These are phyloP conservation scores for Avahi laniger DNA, from an alignment of 2,797 vertebrate genomes.

Conservation along the genomic window DNA sequence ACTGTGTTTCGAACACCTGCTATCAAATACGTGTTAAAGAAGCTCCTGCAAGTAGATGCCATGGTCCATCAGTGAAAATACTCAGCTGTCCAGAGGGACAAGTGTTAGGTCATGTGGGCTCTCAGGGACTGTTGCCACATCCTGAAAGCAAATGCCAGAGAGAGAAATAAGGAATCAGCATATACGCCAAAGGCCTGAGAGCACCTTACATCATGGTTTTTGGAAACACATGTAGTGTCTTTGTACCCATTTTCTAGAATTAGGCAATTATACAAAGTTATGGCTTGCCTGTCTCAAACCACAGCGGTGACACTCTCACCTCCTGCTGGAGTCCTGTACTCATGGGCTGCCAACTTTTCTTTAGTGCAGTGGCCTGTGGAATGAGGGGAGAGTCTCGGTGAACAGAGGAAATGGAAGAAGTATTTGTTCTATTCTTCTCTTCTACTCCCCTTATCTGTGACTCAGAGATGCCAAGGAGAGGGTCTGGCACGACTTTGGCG, in stretches of 20 bases:
- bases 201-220: neutral
- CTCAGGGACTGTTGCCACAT: neutral
- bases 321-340: neutral
- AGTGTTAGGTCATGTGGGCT: conserved; percentile 50
- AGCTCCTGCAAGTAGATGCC: conserved; percentile 43
- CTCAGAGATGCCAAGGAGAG: neutral
- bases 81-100: conserved; percentile 75
- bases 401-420: neutral
- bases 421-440: neutral
- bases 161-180: conserved; percentile 20
- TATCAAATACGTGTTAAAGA: conserved; percentile 27
- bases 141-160: conserved; percentile 50
- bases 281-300: neutral
- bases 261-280: neutral
- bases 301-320: neutral
- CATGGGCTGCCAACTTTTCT: neutral
- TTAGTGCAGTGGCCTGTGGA: neutral
- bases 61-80: conserved; percentile 40
- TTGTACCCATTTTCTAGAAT: conserved; percentile 15
- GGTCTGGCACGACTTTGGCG: neutral
- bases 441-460: neutral
- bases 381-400: neutral
- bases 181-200: neutral
- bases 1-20: conserved; percentile 46
- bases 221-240: conserved; percentile 3